Evolutionary conservation across 2,888 invertebrate genomes (phyloP), one percentile per base, ranked within the genome.

Genomic region (Norana najaformis): DNA sequence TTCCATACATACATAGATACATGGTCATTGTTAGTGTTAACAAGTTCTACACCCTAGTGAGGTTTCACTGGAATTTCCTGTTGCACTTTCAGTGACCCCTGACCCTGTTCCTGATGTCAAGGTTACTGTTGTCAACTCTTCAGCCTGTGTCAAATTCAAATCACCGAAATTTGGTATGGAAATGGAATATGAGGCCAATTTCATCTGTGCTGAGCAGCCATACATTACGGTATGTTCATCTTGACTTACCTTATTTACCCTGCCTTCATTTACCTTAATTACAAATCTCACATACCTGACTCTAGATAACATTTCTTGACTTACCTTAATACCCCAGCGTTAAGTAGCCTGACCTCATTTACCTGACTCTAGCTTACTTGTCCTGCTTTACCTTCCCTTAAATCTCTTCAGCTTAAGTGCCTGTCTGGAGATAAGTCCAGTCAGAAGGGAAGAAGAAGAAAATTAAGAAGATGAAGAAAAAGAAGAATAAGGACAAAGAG

Each of bases 81-180:
- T 69, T 69, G 69, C 5, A 69, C 35, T 85, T 85, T 36, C 85
- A 85, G 85, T 85, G 37, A 36, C 37, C 37, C 85, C 85, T 85
- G 85, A 85, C 37, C 85, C 85, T 35, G 85, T 5, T 85, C 85
- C 5, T n/a, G 18, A 11, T 1, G 5, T 83, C 37, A 20, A 20
- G 34, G 85, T 85, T n/a, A 5, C 23, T 14, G 18, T 36, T 36
- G 36, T 8, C 14, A 85, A 85, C 85, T 85, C 23, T 23, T 85
- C 85, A 23, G 23, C 37, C 0, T 85, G 85, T n/a, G n/a, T 85
- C 18, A 85, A 35, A 3, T 36, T 85, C 85, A 18, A 23, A 20
- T 85, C 36, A 8, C 85, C 85, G 34, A 35, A 85, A 16, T 23
- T 18, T 85, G 85, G 37, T 23, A 35, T 35, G 0, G 37, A 35